A percentile compares a stretch with the other conserved stretches of the same genome.
These are phyloP conservation scores for Arenaria interpres DNA, from an alignment of 2,113 vertebrate genomes.

Conservation along the genomic window DNA sequence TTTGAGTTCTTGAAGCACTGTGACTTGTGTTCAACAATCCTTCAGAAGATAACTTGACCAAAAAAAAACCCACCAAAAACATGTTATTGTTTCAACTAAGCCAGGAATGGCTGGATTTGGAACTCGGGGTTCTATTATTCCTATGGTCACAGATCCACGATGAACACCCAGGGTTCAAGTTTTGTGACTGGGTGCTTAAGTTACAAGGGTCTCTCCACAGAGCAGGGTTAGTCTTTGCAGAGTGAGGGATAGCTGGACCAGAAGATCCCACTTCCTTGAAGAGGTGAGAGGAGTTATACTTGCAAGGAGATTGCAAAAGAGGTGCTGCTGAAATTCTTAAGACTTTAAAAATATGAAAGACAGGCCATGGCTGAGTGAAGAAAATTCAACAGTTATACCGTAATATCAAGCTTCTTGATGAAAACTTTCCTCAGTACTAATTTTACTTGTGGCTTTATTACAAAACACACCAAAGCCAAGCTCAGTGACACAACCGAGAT, in stretches of 20 bases:
- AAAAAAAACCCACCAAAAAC: not conserved
- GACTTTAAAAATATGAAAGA: not conserved
- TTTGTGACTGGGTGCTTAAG: not conserved
- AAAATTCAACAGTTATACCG: not conserved
- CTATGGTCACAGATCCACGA: not conserved
- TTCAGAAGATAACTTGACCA: not conserved
- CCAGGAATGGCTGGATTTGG: not conserved
- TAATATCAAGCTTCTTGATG: not conserved
- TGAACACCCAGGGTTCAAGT: not conserved
- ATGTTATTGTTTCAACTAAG: not conserved
- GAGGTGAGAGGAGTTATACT: not conserved
- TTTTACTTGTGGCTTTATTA: not conserved
- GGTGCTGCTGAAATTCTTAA: not conserved
- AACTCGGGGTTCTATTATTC: not conserved
- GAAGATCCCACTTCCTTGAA: not conserved
- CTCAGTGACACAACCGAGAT: not conserved
- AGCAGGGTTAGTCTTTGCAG: not conserved
- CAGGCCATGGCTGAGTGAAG: rapidly evolving
- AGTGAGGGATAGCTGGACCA: not conserved
- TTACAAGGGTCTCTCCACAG: not conserved
- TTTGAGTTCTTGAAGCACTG: not conserved
- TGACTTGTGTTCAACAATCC: not conserved
- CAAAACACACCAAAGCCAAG: not conserved
- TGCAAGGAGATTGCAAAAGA: not conserved
- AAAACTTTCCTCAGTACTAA: not conserved